These are phyloP conservation scores for Chlamydotis undulata DNA, from an alignment of 2,113 vertebrate species.

Conservation along the genomic window DNA sequence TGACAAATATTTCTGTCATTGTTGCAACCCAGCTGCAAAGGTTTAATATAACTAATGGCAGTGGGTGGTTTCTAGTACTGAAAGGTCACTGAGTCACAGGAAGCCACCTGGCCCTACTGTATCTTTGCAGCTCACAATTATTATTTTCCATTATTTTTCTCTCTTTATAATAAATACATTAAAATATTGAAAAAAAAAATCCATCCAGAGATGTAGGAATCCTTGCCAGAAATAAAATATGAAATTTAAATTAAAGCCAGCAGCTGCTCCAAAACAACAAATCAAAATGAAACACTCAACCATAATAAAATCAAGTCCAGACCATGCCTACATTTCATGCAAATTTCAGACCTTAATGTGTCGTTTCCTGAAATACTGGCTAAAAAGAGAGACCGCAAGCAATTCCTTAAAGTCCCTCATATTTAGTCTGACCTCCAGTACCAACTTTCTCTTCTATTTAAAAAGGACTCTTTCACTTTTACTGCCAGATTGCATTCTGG, in stretches of 20 bases:
- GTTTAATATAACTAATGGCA: not conserved
- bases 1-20: not conserved
- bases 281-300: not conserved
- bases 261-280: not conserved
- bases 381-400: not conserved
- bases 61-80: not conserved
- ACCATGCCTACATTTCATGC: not conserved
- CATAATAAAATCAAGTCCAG: not conserved
- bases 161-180: not conserved
- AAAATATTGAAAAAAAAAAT: not conserved
- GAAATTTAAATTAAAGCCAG: not conserved
- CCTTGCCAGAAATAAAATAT: not conserved
- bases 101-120: not conserved
- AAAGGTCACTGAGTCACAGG: conserved; percentile 7
- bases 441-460: not conserved
- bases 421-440: not conserved
- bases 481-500: not conserved
- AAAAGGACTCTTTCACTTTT: not conserved
- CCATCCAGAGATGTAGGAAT: not conserved
- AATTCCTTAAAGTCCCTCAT: not conserved
- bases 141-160: not conserved
- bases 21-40: not conserved
- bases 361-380: not conserved
- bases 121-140: not conserved
- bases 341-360: not conserved